phyloP scores from a whole-genome alignment of 2,113 vertebrate genomes.

The Channa maculata region DNA sequence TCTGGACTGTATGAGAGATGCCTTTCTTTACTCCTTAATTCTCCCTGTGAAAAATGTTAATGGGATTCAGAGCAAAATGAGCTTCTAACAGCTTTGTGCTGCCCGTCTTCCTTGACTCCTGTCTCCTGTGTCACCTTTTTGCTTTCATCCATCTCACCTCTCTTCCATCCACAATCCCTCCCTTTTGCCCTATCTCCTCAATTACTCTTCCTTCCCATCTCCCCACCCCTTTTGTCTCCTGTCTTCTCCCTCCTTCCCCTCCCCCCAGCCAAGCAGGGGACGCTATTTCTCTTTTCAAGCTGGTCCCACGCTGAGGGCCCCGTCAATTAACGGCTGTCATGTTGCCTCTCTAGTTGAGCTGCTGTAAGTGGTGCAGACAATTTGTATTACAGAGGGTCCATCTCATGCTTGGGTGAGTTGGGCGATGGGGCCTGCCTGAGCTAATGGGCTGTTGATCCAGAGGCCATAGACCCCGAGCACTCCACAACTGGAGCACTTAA shows the following conservation, averaged over 20 bases:
- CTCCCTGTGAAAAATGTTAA: constrained; percentile 23
- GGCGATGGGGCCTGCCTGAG: constrained; percentile 70
- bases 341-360: constrained; percentile 71
- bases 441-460: constrained; percentile 73
- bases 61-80: constrained; percentile 34
- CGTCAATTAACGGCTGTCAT: constrained; percentile 79
- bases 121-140: constrained; percentile 8
- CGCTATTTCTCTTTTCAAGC: constrained; percentile 7
- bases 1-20: neutral
- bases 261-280: neutral
- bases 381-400: constrained; percentile 83
- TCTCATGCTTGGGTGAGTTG: constrained; percentile 79
- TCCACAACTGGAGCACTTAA: constrained; percentile 43
- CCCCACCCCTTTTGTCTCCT: constrained; percentile 1
- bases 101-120: constrained; percentile 2
- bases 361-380: constrained; percentile 77
- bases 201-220: constrained; percentile 6
- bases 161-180: neutral
- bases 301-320: constrained; percentile 49
- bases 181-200: constrained; percentile 8
- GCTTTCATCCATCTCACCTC: constrained; percentile 12
- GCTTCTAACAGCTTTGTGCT: constrained; percentile 20
- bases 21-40: constrained; percentile 10
- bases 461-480: constrained; percentile 48
- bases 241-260: neutral